Conservation (phyloP, 53 echinoderm and acorn worm species). For the Mesocentrotus franciscanus region DNA sequence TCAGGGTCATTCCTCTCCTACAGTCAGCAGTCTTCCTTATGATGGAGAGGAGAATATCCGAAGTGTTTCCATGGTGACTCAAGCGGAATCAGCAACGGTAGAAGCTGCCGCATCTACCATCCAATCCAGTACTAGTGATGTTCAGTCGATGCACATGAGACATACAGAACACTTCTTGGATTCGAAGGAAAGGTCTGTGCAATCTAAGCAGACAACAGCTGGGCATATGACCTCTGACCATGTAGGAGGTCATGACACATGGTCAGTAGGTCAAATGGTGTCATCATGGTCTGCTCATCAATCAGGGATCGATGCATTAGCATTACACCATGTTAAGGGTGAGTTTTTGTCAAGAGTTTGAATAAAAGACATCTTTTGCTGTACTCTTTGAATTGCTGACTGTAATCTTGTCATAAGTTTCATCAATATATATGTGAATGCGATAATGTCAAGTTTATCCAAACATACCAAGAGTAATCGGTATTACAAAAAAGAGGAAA, state of each 20-base stretch:
- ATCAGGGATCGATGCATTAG: constrained; percentile 54
- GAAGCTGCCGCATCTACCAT: not conserved
- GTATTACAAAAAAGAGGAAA: not conserved
- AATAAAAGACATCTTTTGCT: not conserved
- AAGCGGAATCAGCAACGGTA: not conserved
- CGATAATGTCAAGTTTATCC: not conserved
- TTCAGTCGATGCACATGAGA: not conserved
- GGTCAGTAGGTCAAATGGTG: constrained; percentile 21
- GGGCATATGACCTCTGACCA: not conserved
- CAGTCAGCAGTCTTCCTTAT: not conserved
- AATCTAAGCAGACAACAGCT: not conserved
- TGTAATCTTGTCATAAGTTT: not conserved
- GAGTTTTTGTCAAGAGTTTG: not conserved
- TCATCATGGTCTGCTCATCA: constrained; percentile 43
- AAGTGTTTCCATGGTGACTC: not conserved
- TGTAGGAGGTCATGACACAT: not conserved
- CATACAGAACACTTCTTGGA: not conserved
- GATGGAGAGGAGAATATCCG: not conserved
- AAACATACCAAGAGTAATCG: not conserved
- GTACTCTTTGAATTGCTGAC: not conserved
- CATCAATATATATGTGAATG: not conserved
- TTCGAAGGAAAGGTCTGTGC: not conserved
- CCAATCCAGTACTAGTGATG: not conserved
- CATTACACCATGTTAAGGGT: not conserved
- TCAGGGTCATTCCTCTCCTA: not conserved